Percentiles rank a stretch among this genome's conserved stretches.
Evolutionary conservation across 2,888 invertebrate species (phyloP).

Genomic region (Syritta pipiens): DNA sequence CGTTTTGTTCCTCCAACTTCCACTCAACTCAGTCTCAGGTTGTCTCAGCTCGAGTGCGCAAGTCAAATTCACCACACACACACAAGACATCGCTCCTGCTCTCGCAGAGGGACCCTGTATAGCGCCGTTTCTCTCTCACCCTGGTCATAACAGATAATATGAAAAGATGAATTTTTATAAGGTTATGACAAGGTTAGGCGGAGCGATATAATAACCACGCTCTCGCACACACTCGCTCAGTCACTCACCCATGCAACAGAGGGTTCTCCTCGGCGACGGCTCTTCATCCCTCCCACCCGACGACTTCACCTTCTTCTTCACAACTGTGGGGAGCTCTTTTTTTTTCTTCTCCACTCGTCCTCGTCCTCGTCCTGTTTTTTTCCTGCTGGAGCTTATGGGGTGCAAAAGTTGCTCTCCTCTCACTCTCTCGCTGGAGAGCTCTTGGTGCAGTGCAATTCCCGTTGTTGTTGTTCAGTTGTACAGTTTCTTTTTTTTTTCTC

Average conservation of each 20-base stretch:
- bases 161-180: constrained; percentile 71
- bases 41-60: constrained; percentile 17
- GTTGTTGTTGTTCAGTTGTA: constrained; percentile 14
- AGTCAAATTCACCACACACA: constrained; percentile 11
- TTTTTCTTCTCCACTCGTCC: background rate
- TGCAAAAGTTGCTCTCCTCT: constrained; percentile 20
- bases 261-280: constrained; percentile 37
- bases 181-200: constrained; percentile 73
- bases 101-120: background rate
- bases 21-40: constrained; percentile 24
- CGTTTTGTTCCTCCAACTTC: background rate
- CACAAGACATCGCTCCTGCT: background rate
- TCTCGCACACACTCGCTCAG: constrained; percentile 45
- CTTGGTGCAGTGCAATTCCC: background rate
- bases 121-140: constrained; percentile 15
- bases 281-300: constrained; percentile 1
- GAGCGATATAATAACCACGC: constrained; percentile 71
- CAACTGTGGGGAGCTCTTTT: constrained; percentile 19
- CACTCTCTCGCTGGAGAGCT: constrained; percentile 3
- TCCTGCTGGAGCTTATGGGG: constrained; percentile 4
- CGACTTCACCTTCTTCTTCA: constrained; percentile 22
- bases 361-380: background rate
- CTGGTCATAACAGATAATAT: constrained; percentile 57
- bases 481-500: background rate
- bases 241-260: constrained; percentile 46